Conservation (phyloP, 2,113 vertebrate species). For the Planiliza haematocheilus region DNA sequence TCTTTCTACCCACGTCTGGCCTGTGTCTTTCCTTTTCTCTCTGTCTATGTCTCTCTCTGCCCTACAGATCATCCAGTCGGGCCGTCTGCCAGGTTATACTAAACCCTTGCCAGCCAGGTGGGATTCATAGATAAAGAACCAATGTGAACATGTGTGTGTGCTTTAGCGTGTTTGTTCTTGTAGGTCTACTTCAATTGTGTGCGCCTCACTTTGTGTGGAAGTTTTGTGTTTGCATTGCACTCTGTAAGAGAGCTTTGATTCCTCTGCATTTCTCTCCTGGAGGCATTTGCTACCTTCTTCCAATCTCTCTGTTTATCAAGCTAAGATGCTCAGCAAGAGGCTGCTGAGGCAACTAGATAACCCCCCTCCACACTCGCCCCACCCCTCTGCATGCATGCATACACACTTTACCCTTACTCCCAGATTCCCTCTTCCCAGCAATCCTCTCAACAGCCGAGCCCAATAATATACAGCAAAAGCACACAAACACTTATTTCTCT, state of each 20-base stretch:
- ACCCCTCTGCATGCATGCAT: constrained; percentile 2
- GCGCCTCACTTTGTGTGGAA: constrained; percentile 1
- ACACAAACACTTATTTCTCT: constrained; percentile 36
- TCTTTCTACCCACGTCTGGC: constrained; percentile 38
- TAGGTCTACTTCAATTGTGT: background rate
- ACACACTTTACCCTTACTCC: constrained; percentile 9
- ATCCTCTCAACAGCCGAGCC: constrained; percentile 40
- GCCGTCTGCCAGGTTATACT: constrained; percentile 54
- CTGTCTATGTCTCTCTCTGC: constrained; percentile 32
- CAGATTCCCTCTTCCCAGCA: constrained; percentile 30
- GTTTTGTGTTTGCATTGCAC: constrained; percentile 31
- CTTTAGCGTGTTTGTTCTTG: constrained; percentile 3
- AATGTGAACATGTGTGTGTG: constrained; percentile 11
- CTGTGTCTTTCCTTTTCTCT: constrained; percentile 26
- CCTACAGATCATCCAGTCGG: constrained; percentile 54
- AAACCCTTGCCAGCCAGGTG: constrained; percentile 71
- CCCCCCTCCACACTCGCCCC: constrained; percentile 1
- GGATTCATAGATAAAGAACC: constrained; percentile 71
- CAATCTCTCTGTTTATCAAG: constrained; percentile 75
- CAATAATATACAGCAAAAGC: constrained; percentile 49
- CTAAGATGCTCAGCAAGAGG: constrained; percentile 61
- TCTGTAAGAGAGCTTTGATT: constrained; percentile 70
- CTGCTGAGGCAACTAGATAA: constrained; percentile 77
- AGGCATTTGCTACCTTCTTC: constrained; percentile 72
- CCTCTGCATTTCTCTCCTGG: constrained; percentile 65